Evolutionary conservation across 2,888 invertebrate genomes (phyloP).

Genomic region (Cyaniris semiargus): DNA sequence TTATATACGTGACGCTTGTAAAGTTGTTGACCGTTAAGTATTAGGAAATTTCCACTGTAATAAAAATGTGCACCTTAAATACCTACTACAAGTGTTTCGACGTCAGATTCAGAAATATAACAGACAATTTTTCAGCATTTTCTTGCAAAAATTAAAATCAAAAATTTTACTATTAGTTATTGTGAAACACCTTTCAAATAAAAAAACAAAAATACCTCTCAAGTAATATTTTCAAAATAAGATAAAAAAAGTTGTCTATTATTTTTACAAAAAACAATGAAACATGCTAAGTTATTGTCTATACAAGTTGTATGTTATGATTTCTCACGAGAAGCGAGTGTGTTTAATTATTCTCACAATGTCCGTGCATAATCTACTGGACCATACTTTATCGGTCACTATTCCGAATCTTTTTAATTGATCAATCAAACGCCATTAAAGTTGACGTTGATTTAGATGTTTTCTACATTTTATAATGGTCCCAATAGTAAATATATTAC

Average conservation of each 20-base stretch:
- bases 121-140: no score
- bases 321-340: neutral
- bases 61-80: neutral
- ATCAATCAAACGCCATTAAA: constrained; percentile 28
- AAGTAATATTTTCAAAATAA: neutral
- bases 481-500: neutral
- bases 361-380: neutral
- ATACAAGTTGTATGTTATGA: neutral
- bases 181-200: no score
- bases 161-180: no score
- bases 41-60: neutral
- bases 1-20: neutral
- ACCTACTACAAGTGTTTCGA: no score
- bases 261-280: neutral
- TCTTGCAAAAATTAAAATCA: no score
- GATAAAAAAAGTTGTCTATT: neutral
- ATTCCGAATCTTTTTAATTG: constrained; percentile 19
- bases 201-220: no score
- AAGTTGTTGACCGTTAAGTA: neutral
- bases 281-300: neutral
- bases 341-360: neutral
- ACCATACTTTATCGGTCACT: constrained; percentile 5
- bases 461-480: constrained; percentile 16
- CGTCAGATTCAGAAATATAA: no score
- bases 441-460: constrained; percentile 27